Percentiles rank a stretch among this genome's conserved stretches.
Conservation (phyloP, 2,888 invertebrate species). For the Hydraecia micacea region DNA sequence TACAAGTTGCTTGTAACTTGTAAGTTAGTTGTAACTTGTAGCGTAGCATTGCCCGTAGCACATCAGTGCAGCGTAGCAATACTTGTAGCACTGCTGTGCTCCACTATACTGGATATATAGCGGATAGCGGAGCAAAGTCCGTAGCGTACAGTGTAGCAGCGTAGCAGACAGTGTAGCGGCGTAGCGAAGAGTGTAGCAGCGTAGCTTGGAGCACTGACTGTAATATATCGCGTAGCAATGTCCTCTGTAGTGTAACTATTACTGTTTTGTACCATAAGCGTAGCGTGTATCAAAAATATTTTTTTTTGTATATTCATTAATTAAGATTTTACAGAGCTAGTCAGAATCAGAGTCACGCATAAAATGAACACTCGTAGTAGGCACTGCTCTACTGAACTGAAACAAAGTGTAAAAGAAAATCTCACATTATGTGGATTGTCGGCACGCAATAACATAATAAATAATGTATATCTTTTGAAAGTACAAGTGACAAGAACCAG, state of each 20-base stretch:
- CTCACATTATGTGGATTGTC: conserved; percentile 26
- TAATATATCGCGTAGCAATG: not conserved
- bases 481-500: conserved; percentile 46
- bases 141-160: not conserved
- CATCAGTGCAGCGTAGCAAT: not conserved
- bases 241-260: not conserved
- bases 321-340: not conserved
- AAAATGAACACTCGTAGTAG: conserved; percentile 6
- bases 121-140: not conserved
- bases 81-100: not conserved
- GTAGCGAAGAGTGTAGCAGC: not conserved
- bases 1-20: conserved; percentile 10
- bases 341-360: conserved; percentile 4
- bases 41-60: not conserved
- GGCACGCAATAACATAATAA: conserved; percentile 36
- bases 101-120: not conserved
- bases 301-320: not conserved
- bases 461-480: conserved; percentile 44
- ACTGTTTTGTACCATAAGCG: not conserved
- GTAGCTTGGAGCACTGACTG: not conserved
- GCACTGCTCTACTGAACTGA: conserved; percentile 38
- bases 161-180: conserved; percentile 4
- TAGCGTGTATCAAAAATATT: not conserved
- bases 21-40: conserved; percentile 13
- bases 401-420: conserved; percentile 28